Evolutionary conservation across 2,888 invertebrate genomes (phyloP).

Genomic region (Tubulanus polymorphus): DNA sequence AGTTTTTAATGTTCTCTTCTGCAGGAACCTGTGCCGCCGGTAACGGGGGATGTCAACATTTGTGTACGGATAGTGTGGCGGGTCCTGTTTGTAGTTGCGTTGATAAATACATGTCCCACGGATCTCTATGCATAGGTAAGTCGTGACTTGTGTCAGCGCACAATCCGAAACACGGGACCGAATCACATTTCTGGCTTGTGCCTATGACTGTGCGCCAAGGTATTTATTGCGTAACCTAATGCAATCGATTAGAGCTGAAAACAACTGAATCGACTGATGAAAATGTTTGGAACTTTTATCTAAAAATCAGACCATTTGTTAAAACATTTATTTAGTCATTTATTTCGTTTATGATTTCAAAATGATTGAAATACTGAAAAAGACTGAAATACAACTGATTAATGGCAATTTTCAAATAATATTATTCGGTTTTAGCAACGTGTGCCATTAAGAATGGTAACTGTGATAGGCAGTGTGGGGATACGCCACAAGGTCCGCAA

Average conservation of each 20-base stretch:
- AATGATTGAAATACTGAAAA: too few species aligned
- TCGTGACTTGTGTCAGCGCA: background rate
- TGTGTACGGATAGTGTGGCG: slow-evolving; percentile 38
- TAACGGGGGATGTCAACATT: slow-evolving; percentile 54
- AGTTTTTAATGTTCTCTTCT: background rate
- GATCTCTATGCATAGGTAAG: slow-evolving; percentile 46
- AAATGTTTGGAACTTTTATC: background rate
- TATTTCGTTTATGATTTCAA: too few species aligned
- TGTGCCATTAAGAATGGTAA: slow-evolving; percentile 52
- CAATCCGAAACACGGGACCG: too few species aligned
- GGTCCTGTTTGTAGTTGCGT: slow-evolving; percentile 50
- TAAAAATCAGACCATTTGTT: background rate
- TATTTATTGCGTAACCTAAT: too few species aligned
- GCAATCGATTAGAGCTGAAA: too few species aligned
- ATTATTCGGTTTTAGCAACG: slow-evolving; percentile 33
- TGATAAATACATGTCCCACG: slow-evolving; percentile 44
- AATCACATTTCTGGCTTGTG: too few species aligned
- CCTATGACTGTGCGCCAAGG: too few species aligned
- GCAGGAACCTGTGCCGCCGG: slow-evolving; percentile 45
- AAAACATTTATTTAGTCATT: background rate
- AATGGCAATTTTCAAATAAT: background rate
- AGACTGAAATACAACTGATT: too few species aligned
- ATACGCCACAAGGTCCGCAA: slow-evolving; percentile 37
- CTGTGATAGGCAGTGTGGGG: slow-evolving; percentile 46
- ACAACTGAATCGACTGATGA: too few species aligned